Evolutionary conservation across 2,797 vertebrate species (phyloP).

Genomic region (Megaceryle alcyon): DNA sequence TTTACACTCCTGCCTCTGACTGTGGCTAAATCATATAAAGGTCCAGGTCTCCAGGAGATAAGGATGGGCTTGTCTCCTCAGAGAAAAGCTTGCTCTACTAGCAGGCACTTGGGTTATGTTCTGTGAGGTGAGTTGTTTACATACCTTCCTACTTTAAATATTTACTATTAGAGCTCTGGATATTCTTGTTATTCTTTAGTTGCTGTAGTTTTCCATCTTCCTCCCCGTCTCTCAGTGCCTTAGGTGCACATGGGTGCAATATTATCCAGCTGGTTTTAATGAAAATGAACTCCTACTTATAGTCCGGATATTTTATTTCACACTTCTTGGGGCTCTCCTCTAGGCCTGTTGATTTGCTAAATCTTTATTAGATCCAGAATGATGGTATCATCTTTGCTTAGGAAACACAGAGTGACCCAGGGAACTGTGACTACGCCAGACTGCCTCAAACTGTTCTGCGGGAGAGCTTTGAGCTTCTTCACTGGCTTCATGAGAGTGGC

Average conservation of each 20-base stretch:
- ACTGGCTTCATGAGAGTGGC: fast-evolving
- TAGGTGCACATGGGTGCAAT: slow-evolving; percentile 33
- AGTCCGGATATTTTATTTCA: slow-evolving; percentile 45
- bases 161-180: slow-evolving; percentile 15
- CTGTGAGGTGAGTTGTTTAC: slow-evolving; percentile 20
- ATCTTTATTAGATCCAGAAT: slow-evolving; percentile 9
- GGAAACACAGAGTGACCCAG: neutral
- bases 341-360: neutral
- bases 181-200: neutral
- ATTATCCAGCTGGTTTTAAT: slow-evolving; percentile 52
- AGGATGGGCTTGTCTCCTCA: neutral
- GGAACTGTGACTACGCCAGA: neutral
- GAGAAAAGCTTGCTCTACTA: neutral
- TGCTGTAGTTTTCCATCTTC: neutral
- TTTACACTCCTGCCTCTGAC: neutral
- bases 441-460: neutral
- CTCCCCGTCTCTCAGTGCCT: neutral
- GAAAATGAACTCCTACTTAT: neutral
- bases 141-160: slow-evolving; percentile 39
- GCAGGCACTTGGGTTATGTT: neutral
- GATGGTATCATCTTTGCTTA: neutral
- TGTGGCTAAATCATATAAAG: neutral
- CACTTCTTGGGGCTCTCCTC: neutral
- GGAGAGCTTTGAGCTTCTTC: neutral
- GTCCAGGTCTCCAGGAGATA: neutral